phyloP scores from a whole-genome alignment of 2,888 invertebrate species.

The Epistrophe grossulariae region DNA sequence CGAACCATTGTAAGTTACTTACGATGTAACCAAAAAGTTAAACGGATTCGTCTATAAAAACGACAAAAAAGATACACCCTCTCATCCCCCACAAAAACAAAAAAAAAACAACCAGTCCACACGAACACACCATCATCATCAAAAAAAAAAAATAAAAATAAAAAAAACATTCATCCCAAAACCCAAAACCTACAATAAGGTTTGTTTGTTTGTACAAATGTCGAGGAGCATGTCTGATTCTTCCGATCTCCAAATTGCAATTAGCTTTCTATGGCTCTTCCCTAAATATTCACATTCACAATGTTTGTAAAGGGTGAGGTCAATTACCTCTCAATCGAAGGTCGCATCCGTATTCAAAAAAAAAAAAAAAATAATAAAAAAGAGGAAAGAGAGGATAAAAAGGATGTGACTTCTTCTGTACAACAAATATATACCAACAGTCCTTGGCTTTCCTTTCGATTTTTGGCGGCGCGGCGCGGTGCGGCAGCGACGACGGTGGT shows the following conservation, averaged over 20 bases:
- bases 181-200: not conserved
- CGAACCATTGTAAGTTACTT: conserved; percentile 44
- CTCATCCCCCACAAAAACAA: not conserved
- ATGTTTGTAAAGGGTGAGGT: conserved; percentile 56
- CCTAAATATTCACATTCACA: conserved; percentile 38
- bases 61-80: not conserved
- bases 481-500: not conserved
- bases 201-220: conserved; percentile 39
- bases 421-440: conserved; percentile 10
- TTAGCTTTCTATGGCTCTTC: conserved; percentile 29
- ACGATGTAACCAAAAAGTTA: conserved; percentile 51
- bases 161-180: not conserved
- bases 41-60: conserved; percentile 46
- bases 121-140: not conserved
- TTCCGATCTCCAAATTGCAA: conserved; percentile 56
- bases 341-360: conserved; percentile 52
- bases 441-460: conserved; percentile 41
- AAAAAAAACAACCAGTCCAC: not conserved
- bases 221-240: conserved; percentile 57
- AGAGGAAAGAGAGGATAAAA: not conserved
- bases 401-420: conserved; percentile 18
- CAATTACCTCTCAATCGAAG: conserved; percentile 71
- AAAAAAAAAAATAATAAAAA: not conserved
- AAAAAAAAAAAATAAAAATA: not conserved
- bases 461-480: not conserved